Evolutionary conservation across 2,888 invertebrate genomes (phyloP), one percentile per base, ranked within the genome.

Genomic region (Lysandra coridon): DNA sequence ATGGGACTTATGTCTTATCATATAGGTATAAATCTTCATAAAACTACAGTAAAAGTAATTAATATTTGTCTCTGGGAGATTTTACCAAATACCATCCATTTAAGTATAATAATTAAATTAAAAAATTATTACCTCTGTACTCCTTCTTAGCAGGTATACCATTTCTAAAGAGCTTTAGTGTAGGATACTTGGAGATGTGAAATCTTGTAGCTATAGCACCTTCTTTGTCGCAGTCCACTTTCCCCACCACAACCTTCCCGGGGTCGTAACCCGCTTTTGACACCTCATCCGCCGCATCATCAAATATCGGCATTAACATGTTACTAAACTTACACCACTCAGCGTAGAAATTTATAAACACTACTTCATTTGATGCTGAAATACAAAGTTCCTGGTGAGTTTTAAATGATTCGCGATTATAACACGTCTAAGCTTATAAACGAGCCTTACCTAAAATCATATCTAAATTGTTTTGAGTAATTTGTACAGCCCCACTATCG

Each of bases 241-340:
- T 99, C 74, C 97, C 99, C 95, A 99, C 97, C 7, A 98, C 97
- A 12, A 99, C 98, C 90, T 96, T 97, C 14, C 98, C 98, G 23
- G 96, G 90, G 81, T 97, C 96, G 78, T 98, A 97, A 86, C 97
- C 98, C 83, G 96, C 97, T 86, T 96, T 96, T 57, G 95, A 91
- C 12, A 99, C 96, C 93, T 97, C 98, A 84, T 97, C 97, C 12
- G 99, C 97, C 69, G 99, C 98, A 90, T 99, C 99, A 90, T 99
- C 98, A 92, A 99, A 99, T 86, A 99, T 97, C 14, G 99, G 99
- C 91, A 98, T 97, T 88, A 99, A 95, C 94, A 99, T 96, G 91
- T 98, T 99, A 95, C 99, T 99, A 95, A 99, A 99, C 87, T 98
- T 97, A 95, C 99, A 99, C 99, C 99, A 99, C 89, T 99, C 99